A percentile compares a stretch with the other conserved stretches of the same genome.
Evolutionary conservation across 2,888 invertebrate species (phyloP).

Genomic region (Drosophila peninsularis): DNA sequence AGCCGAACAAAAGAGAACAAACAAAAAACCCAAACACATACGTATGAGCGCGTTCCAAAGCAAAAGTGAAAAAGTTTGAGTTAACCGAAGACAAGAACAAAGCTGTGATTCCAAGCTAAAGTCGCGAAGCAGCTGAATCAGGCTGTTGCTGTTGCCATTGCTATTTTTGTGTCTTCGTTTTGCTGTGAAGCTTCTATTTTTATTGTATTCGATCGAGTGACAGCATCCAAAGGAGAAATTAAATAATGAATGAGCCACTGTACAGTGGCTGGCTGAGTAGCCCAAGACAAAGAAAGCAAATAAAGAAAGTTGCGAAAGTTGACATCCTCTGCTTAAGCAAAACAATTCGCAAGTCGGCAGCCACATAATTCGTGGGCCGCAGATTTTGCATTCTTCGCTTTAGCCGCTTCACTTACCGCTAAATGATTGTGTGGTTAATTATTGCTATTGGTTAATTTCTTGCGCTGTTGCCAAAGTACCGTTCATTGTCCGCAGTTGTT

Average conservation of each 20-base stretch:
- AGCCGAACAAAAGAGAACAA: conserved; percentile 19
- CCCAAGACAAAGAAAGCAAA: conserved; percentile 17
- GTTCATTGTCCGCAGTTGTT: conserved; percentile 17
- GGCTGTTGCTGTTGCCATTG: conserved; percentile 5
- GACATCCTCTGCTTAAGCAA: neutral
- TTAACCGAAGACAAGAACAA: conserved; percentile 23
- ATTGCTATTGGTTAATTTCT: conserved; percentile 29
- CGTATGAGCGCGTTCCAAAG: no score
- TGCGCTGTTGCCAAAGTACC: conserved; percentile 17
- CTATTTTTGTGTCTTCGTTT: conserved; percentile 23
- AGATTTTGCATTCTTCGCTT: conserved; percentile 10
- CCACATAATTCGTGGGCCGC: conserved; percentile 2
- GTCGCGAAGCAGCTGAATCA: conserved; percentile 12
- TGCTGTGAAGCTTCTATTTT: neutral
- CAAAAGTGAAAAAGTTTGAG: conserved; percentile 38
- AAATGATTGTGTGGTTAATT: conserved; percentile 24
- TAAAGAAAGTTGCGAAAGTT: conserved; percentile 14
- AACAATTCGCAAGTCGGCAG: conserved; percentile 4
- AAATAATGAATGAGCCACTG: conserved; percentile 32
- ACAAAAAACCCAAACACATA: no score
- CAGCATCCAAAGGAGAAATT: conserved; percentile 31
- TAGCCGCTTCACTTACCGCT: conserved; percentile 28
- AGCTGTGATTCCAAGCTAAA: conserved; percentile 21
- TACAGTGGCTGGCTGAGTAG: neutral
- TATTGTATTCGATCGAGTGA: conserved; percentile 18